Evolutionary conservation across 1,140 invertebrate genomes (phyloP).

Genomic region (Pogonomyrmex barbatus): DNA sequence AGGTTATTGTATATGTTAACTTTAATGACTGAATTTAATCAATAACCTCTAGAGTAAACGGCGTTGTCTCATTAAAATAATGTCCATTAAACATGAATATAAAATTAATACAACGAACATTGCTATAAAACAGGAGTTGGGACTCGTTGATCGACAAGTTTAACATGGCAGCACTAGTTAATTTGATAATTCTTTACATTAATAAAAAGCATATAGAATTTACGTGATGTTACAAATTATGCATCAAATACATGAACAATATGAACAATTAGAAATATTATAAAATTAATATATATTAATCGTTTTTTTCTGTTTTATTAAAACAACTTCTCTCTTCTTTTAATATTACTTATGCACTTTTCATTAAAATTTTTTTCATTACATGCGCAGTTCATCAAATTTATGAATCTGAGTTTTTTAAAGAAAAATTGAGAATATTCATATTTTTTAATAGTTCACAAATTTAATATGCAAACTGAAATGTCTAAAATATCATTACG

Average conservation of each 20-base stretch:
- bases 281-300: neutral
- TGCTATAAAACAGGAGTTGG: neutral
- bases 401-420: neutral
- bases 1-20: slow-evolving; percentile 15
- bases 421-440: neutral
- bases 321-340: no score
- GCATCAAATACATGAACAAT: no score
- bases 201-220: neutral
- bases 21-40: slow-evolving; percentile 53
- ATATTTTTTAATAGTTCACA: slow-evolving; percentile 23
- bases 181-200: slow-evolving; percentile 30
- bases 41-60: slow-evolving; percentile 56
- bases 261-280: neutral
- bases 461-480: slow-evolving; percentile 5
- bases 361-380: slow-evolving; percentile 1
- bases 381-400: neutral
- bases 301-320: neutral
- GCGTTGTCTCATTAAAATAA: slow-evolving; percentile 57
- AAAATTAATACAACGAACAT: slow-evolving; percentile 39
- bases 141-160: neutral
- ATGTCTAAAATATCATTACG: slow-evolving; percentile 11
- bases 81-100: slow-evolving; percentile 32
- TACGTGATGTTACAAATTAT: neutral
- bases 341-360: neutral
- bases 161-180: neutral